Conservation (phyloP, 2,888 invertebrate genomes). For the Ryuthela nishihirai region DNA sequence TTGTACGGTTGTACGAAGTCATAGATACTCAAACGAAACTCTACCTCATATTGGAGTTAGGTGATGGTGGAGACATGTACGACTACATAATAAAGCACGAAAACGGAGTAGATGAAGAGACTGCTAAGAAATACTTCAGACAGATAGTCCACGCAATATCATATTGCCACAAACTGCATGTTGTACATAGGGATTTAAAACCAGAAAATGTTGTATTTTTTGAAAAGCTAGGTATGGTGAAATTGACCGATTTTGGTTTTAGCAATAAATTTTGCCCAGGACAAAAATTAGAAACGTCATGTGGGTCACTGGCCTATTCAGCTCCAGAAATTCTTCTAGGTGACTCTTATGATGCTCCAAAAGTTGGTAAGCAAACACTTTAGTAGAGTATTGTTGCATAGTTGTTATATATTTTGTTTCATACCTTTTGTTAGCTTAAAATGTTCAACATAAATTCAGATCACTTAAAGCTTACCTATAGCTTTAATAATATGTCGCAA, state of each 20-base stretch:
- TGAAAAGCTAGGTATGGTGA: constrained; percentile 92
- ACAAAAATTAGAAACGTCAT: constrained; percentile 94
- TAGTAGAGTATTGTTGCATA: too few species aligned
- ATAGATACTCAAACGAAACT: constrained; percentile 98
- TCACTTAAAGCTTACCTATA: too few species aligned
- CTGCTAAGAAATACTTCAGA: constrained; percentile 76
- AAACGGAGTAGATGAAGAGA: constrained; percentile 62
- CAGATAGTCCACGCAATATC: constrained; percentile 97
- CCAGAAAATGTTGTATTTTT: constrained; percentile 99
- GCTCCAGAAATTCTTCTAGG: constrained; percentile 98
- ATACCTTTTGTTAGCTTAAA: too few species aligned
- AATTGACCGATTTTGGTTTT: constrained; percentile 97
- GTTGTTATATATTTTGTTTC: too few species aligned
- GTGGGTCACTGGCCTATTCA: constrained; percentile 97
- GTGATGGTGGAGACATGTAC: constrained; percentile 97
- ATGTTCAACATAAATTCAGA: too few species aligned
- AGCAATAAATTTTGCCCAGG: constrained; percentile 80
- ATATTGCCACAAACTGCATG: constrained; percentile 89
- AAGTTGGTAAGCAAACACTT: constrained; percentile 72
- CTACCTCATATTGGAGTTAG: constrained; percentile 92
- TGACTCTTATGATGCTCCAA: constrained; percentile 97
- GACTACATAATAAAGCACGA: constrained; percentile 98
- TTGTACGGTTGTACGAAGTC: constrained; percentile 96
- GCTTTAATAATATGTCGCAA: too few species aligned
- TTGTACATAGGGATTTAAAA: constrained; percentile 89